phyloP scores from a whole-genome alignment of 2,888 invertebrate species.

The Metallyticus violacea region DNA sequence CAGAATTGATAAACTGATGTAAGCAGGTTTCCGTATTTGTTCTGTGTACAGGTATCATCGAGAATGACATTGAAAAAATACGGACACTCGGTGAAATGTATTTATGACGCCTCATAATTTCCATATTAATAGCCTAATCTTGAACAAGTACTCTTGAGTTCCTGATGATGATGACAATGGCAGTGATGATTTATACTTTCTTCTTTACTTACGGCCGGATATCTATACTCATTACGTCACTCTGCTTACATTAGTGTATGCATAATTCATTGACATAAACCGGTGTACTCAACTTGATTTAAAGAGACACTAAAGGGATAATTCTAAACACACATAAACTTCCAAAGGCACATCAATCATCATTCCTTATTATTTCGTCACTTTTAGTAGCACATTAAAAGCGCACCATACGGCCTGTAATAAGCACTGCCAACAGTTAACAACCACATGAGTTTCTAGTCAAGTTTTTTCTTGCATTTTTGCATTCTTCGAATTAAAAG shows the following conservation, averaged over 20 bases:
- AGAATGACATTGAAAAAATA: too few relatives aligned
- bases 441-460: neutral
- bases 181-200: neutral
- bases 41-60: too few relatives aligned
- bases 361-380: neutral
- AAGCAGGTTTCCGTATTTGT: too few relatives aligned
- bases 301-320: neutral
- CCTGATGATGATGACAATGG: neutral
- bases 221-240: neutral
- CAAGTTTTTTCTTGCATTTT: too few relatives aligned
- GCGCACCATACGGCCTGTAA: neutral
- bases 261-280: neutral
- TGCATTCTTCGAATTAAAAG: neutral
- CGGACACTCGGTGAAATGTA: too few relatives aligned
- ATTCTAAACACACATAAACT: neutral
- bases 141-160: too few relatives aligned
- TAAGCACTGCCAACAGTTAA: neutral
- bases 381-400: neutral
- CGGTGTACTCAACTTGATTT: neutral
- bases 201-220: neutral
- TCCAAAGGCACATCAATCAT: neutral
- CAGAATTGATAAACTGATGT: too few relatives aligned
- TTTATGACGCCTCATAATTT: too few relatives aligned
- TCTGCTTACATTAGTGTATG: neutral
- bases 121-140: too few relatives aligned